Evolutionary conservation across 2,797 vertebrate species (phyloP).

Genomic region (Ceyx erithaca): DNA sequence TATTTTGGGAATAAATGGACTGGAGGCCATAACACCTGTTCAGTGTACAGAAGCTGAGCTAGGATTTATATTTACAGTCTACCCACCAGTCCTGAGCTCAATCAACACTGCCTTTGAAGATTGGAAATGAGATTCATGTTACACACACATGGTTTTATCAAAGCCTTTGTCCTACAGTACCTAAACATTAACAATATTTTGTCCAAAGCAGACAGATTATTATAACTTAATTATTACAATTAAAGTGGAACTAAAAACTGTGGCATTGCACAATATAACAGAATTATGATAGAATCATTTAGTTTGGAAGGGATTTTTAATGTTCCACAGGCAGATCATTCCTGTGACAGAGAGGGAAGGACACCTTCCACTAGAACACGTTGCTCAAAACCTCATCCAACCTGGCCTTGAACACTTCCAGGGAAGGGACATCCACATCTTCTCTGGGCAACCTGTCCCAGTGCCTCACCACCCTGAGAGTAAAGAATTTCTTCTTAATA

Average conservation of each 20-base stretch:
- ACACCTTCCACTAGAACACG: neutral
- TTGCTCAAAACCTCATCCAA: neutral
- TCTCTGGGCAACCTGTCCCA: neutral
- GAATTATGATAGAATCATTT: neutral
- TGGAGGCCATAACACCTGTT: slow-evolving; percentile 59
- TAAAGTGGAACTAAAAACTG: neutral
- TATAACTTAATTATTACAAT: too few species aligned
- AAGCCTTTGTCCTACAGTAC: neutral
- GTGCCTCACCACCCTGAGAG: neutral
- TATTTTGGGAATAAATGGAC: slow-evolving; percentile 55
- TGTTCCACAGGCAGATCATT: neutral
- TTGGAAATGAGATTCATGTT: neutral
- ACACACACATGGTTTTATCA: neutral
- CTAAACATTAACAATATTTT: neutral
- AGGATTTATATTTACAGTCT: slow-evolving; percentile 49
- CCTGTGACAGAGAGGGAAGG: neutral
- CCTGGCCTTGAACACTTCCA: neutral
- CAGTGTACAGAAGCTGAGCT: slow-evolving; percentile 22
- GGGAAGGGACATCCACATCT: neutral
- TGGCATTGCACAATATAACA: neutral
- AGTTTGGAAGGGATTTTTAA: neutral
- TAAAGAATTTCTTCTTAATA: neutral
- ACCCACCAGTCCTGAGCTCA: neutral
- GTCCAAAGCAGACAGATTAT: neutral
- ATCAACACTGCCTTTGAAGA: neutral